Base-by-base conservation (phyloP, 2,888 invertebrate species). In the Neoitamus cyanurus region DNA sequence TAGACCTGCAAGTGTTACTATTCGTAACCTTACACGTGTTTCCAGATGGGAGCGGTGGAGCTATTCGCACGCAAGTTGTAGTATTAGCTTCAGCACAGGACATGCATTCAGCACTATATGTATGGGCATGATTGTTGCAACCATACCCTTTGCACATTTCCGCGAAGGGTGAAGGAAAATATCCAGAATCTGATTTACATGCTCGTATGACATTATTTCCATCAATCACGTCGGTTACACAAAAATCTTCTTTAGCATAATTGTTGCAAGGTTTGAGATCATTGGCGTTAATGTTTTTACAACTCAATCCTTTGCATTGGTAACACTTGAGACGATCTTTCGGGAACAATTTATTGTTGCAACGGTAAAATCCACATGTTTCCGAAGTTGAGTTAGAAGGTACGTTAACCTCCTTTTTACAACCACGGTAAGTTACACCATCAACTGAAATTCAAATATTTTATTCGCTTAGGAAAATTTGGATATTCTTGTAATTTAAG, bases 171-270 rank as follows among this genome's bases (percentile, higher is more conserved):
- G 30, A 30, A 15, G 48, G 5, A 11, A n/a, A 5, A 20, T 75
- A 83, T 13, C 31, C 28, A 11, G 31, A 2, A 46, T 85, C 85
- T 13, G 85, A 85, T 6, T 36, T 9, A 31, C 85, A 85, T n/a
- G 82, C 85, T 20, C 85, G 80, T 42, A 58, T 25, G 9, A 46
- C 78, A 37, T 85, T 83, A 2, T 68, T 82, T 42, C 68, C 73
- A 30, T 85, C 85, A 13, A 85, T 84, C 2, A 85, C 85, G 68
- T 85, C 85, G 13, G 75, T 75, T 36, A 73, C 78, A 42, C 85
- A 85, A 15, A n/a, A 58, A 42, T 85, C 85, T 3, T 48, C 31
- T 69, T 72, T 25, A 0, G 30, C 46, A 42, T 84, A 85, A 15
- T 37, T 15, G 20, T 15, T n/a, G 34, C 85, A 85, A 15, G 85